phyloP scores from a whole-genome alignment of 2,888 invertebrate species.

The Physocephala rufipes region DNA sequence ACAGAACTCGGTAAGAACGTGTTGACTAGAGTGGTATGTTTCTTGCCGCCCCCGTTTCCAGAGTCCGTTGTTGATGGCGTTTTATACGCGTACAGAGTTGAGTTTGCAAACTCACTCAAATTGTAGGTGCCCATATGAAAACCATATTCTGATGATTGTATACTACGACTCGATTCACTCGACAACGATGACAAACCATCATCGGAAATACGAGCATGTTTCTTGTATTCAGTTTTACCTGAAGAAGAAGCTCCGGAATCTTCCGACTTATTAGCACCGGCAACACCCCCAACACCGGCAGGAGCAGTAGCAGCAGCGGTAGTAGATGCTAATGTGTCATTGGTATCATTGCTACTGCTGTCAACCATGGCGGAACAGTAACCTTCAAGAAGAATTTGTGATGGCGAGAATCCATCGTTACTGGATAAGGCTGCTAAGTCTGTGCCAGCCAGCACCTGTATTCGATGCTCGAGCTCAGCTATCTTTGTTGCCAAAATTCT shows the following conservation, averaged over 20 bases:
- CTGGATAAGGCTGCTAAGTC: constrained; percentile 47
- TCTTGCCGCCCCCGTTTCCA: constrained; percentile 49
- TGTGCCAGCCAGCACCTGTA: constrained; percentile 71
- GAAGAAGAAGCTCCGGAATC: constrained; percentile 57
- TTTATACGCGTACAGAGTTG: constrained; percentile 53
- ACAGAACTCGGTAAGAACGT: constrained; percentile 54
- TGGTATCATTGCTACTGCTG: constrained; percentile 44
- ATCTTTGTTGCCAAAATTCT: constrained; percentile 84
- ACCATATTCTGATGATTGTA: constrained; percentile 63
- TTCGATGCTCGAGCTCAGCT: constrained; percentile 81
- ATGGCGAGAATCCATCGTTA: constrained; percentile 62
- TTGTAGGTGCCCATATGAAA: constrained; percentile 49
- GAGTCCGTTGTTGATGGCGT: constrained; percentile 57
- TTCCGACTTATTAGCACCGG: constrained; percentile 53
- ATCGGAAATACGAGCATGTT: constrained; percentile 55
- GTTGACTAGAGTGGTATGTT: background rate
- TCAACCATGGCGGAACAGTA: constrained; percentile 69
- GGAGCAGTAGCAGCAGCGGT: constrained; percentile 50
- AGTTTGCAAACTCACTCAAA: constrained; percentile 49
- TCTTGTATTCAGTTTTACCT: constrained; percentile 55
- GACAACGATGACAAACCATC: constrained; percentile 60
- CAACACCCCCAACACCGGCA: background rate
- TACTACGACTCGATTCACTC: constrained; percentile 61
- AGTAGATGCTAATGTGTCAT: constrained; percentile 57
- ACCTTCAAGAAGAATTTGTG: constrained; percentile 74